These are phyloP conservation scores for Magallana ariakensis DNA, from an alignment of 1,140 invertebrate species.

Conservation along the genomic window DNA sequence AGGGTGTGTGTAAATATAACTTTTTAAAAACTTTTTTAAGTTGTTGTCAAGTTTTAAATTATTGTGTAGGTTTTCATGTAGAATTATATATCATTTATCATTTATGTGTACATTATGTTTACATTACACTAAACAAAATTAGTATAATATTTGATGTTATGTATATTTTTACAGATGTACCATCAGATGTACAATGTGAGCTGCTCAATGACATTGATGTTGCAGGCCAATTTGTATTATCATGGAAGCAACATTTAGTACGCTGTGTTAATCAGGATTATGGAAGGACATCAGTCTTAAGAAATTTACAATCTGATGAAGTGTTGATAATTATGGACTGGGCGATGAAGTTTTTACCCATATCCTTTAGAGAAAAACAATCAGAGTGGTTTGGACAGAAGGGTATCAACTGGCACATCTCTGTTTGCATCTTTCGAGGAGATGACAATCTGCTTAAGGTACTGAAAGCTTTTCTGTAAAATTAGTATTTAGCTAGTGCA, in stretches of 20 bases:
- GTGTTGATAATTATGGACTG: slow-evolving; percentile 35
- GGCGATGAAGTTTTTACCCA: slow-evolving; percentile 42
- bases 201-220: too few species aligned
- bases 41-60: too few species aligned
- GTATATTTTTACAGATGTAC: background rate
- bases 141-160: background rate
- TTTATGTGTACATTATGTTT: too few species aligned
- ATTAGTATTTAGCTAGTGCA: too few species aligned
- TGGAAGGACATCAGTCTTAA: background rate
- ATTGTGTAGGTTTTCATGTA: too few species aligned
- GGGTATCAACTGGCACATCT: slow-evolving; percentile 36
- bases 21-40: too few species aligned
- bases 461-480: too few species aligned
- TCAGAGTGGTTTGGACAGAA: slow-evolving; percentile 40
- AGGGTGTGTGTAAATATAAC: too few species aligned
- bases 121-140: too few species aligned
- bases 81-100: too few species aligned
- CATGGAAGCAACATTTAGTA: slow-evolving; percentile 27
- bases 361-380: slow-evolving; percentile 33
- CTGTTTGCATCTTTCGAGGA: slow-evolving; percentile 6
- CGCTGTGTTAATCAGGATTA: slow-evolving; percentile 27
- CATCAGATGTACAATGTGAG: too few species aligned
- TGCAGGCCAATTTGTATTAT: background rate
- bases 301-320: background rate
- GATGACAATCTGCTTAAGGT: too few species aligned